Percentiles rank a stretch among this genome's conserved stretches.
Evolutionary conservation across 2,113 vertebrate species (phyloP).

Genomic region (Sminthopsis crassicaudata): DNA sequence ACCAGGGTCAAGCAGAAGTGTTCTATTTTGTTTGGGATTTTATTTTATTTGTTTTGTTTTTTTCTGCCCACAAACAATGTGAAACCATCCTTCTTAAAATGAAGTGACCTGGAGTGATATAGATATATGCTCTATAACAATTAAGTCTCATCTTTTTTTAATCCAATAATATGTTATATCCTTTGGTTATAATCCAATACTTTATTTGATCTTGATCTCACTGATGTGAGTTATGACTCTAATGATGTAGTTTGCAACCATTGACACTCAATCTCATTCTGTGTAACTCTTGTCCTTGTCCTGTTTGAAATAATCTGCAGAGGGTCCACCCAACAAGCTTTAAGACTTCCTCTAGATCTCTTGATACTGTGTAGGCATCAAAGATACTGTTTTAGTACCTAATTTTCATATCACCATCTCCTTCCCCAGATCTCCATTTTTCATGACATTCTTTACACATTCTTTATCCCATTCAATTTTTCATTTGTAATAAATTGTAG

Average conservation of each 20-base stretch:
- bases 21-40: background rate
- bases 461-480: background rate
- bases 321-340: background rate
- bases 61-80: background rate
- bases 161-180: background rate
- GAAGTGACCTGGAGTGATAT: background rate
- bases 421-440: background rate
- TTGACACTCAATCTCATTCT: background rate
- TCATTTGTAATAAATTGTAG: background rate
- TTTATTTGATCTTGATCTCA: background rate
- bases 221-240: background rate
- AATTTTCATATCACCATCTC: background rate
- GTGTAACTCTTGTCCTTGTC: background rate
- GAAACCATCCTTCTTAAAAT: background rate
- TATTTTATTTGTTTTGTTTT: background rate
- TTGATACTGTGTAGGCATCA: background rate
- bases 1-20: background rate
- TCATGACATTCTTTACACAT: background rate
- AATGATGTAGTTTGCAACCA: background rate
- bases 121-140: background rate
- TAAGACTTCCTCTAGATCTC: background rate
- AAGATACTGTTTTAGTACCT: background rate
- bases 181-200: background rate
- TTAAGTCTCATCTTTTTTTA: background rate
- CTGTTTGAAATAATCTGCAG: background rate